Conservation (phyloP, 2,113 vertebrate species). For the Baryphthengus martii region DNA sequence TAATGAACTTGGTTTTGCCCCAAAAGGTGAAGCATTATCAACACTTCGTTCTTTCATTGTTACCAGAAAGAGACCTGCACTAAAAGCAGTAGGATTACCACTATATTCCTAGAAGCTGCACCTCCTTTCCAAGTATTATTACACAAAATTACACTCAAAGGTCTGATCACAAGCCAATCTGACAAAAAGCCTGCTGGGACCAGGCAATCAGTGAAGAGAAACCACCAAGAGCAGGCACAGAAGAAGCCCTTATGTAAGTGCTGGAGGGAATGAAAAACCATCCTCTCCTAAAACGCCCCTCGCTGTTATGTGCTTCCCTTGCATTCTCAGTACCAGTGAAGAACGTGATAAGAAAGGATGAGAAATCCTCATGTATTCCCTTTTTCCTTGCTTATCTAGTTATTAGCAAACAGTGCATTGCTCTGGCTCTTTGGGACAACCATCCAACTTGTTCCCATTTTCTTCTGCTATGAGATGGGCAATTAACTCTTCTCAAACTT, state of each 20-base stretch:
- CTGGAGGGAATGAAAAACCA: neutral
- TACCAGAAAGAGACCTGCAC: neutral
- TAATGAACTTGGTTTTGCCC: neutral
- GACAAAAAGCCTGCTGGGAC: conserved; percentile 31
- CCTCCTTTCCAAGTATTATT: neutral
- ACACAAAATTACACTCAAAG: conserved; percentile 18
- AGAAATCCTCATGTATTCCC: neutral
- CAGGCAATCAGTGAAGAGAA: neutral
- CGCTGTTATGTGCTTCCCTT: neutral
- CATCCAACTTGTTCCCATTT: neutral
- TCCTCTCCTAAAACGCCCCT: neutral
- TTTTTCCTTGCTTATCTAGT: neutral
- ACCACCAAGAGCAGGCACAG: neutral
- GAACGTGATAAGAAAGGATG: neutral
- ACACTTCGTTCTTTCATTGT: neutral
- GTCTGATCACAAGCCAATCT: conserved; percentile 2
- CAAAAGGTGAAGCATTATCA: neutral
- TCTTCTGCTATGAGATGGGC: neutral
- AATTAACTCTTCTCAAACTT: neutral
- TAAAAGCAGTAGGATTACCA: conserved; percentile 12
- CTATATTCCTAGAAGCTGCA: neutral
- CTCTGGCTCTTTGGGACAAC: neutral
- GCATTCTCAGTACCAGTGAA: neutral
- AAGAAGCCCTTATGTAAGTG: neutral
- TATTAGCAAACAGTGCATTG: conserved; percentile 14